Percentiles rank a stretch among this genome's conserved stretches.
Evolutionary conservation across 2,888 invertebrate species (phyloP).

Genomic region (Seladonia tumulorum): DNA sequence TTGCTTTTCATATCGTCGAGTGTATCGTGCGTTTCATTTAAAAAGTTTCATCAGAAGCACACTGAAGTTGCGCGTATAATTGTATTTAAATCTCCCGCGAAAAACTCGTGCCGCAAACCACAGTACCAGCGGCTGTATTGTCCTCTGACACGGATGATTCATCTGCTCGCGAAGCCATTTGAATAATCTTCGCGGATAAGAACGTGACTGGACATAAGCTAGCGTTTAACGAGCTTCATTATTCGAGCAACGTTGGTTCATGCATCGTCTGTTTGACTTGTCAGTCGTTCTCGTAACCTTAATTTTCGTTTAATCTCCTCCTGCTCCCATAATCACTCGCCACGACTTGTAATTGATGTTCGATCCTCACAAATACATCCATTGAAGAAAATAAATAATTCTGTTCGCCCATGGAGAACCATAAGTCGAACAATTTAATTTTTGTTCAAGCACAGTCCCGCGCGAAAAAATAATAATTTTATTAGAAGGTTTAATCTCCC

Average conservation of each 20-base stretch:
- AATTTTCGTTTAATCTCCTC: background rate
- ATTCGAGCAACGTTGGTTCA: background rate
- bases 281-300: background rate
- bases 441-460: background rate
- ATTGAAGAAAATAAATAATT: too few species aligned
- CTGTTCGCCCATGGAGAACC: too few species aligned
- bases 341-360: background rate
- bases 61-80: background rate
- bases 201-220: slow-evolving; percentile 39
- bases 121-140: background rate
- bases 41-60: too few species aligned
- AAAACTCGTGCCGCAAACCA: background rate
- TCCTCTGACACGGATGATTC: slow-evolving; percentile 24
- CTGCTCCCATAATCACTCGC: background rate
- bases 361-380: background rate
- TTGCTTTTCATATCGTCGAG: too few species aligned
- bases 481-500: too few species aligned
- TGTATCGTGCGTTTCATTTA: background rate
- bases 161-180: slow-evolving; percentile 9
- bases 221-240: background rate
- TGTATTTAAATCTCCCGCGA: background rate
- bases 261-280: background rate
- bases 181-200: slow-evolving; percentile 43
- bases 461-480: background rate
- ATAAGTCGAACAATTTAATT: too few species aligned